Evolutionary conservation across 2,113 vertebrate species (phyloP), one percentile per base, ranked within the genome.

Genomic region (Limnothrissa miodon): DNA sequence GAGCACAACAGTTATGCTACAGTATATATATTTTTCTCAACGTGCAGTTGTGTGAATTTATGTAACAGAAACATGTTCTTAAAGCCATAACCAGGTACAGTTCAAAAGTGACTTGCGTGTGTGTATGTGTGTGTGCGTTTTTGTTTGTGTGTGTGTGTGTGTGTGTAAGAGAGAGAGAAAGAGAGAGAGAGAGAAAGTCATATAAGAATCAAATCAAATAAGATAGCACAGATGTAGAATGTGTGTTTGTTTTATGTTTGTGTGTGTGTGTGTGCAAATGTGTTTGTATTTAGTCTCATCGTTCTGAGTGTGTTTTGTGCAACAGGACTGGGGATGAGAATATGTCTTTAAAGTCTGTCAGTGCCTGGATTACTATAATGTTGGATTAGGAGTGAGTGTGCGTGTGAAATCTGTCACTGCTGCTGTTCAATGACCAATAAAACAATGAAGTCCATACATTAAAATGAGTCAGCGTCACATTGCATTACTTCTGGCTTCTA

Each of bases 201-300:
- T n/a, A n/a, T n/a, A n/a, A n/a, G n/a, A n/a, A n/a, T n/a, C n/a
- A 33, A 36, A 36, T 33, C 33, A 74, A 25, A 29, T 36, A 74
- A 74, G 13, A 74, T 74, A 74, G 66, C 66, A 74, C 66, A 74
- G 33, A 39, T 74, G 15, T 39, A 2, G 66, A 74, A 74, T 74
- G 25, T 36, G 33, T 33, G 25, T 70, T 29, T 70, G 5, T 4
- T 25, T 11, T 45, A n/a, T 10, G 11, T 45, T 17, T 25, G 15
- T 80, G 42, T n/a, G 6, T 80, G 6, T 45, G 21, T 25, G 78
- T 46, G 44, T 44, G 39, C 45, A 39, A 19, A 36, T 79, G 78
- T 84, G 79, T 44, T 19, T n/a, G 36, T 44, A 17, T 78, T 9
- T 78, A 51, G 10, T 25, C 36, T 79, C 78, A 19, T 79, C 4